phyloP scores from a whole-genome alignment of 23 tunicate genomes.

The Phallusia fumigata region DNA sequence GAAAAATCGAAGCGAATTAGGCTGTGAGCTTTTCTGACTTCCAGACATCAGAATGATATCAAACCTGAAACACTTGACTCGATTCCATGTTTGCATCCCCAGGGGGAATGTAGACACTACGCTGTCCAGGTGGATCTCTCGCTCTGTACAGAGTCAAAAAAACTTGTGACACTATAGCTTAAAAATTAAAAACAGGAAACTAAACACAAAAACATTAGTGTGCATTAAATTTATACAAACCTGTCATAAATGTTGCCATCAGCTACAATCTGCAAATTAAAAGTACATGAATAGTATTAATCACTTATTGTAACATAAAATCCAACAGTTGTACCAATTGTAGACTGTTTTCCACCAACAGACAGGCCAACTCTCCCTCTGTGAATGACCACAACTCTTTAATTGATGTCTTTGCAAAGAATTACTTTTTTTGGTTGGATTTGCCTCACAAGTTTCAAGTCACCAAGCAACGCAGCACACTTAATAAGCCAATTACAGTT shows the following conservation, averaged over 20 bases:
- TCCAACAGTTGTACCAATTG: background rate
- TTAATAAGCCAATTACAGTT: background rate
- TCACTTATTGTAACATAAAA: background rate
- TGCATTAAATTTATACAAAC: background rate
- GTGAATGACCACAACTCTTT: background rate
- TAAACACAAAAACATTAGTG: background rate
- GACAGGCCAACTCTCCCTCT: background rate
- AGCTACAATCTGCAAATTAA: background rate
- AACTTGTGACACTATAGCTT: too few species aligned
- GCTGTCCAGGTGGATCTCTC: constrained; percentile 58
- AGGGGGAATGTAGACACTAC: constrained; percentile 61
- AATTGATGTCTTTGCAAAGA: background rate
- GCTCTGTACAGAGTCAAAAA: constrained; percentile 13
- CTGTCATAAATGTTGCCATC: constrained; percentile 8
- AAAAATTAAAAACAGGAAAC: too few species aligned
- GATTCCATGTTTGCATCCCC: constrained; percentile 42
- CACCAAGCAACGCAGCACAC: background rate
- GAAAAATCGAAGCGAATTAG: too few species aligned
- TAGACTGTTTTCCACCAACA: background rate
- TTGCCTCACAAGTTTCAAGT: background rate
- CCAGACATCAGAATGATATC: background rate
- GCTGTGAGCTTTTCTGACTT: too few species aligned
- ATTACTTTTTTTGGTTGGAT: background rate
- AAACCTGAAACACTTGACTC: constrained; percentile 64
- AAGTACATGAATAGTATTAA: background rate